Percentiles rank a stretch among this genome's conserved stretches.
Evolutionary conservation across 1,140 invertebrate species (phyloP).

Genomic region (Dryas iulia): DNA sequence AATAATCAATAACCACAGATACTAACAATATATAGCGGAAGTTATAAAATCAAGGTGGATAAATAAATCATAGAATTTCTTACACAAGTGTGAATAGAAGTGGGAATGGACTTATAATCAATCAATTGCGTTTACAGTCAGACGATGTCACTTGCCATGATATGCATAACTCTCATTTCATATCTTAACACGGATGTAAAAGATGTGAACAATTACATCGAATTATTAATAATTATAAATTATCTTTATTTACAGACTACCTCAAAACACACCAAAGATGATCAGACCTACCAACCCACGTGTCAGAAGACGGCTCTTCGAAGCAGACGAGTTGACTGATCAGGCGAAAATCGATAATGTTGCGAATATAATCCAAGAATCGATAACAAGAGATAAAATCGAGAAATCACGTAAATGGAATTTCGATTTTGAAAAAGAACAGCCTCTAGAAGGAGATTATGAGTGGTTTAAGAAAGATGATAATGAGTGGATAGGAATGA

Average conservation of each 20-base stretch:
- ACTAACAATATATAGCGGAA: too few species aligned
- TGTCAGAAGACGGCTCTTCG: slow-evolving; percentile 49
- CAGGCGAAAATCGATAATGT: slow-evolving; percentile 52
- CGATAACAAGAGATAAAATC: slow-evolving; percentile 32
- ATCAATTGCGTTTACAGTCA: too few species aligned
- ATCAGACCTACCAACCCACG: slow-evolving; percentile 38
- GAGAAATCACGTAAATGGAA: slow-evolving; percentile 52
- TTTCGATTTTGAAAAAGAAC: slow-evolving; percentile 58
- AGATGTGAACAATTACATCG: too few species aligned
- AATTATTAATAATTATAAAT: too few species aligned
- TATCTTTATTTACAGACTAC: slow-evolving; percentile 52
- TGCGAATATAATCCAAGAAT: slow-evolving; percentile 50
- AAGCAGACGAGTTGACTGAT: slow-evolving; percentile 37
- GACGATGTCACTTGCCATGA: too few species aligned
- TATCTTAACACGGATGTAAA: too few species aligned
- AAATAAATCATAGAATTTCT: too few species aligned
- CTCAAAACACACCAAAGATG: slow-evolving; percentile 52
- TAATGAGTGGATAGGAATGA: neutral
- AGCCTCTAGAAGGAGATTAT: neutral
- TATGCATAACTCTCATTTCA: too few species aligned
- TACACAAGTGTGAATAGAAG: too few species aligned
- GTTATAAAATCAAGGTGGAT: too few species aligned
- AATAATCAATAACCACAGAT: too few species aligned
- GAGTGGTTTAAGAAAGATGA: slow-evolving; percentile 22
- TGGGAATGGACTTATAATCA: too few species aligned